Conservation (phyloP, 2,888 invertebrate species). For the Leucoma salicis region DNA sequence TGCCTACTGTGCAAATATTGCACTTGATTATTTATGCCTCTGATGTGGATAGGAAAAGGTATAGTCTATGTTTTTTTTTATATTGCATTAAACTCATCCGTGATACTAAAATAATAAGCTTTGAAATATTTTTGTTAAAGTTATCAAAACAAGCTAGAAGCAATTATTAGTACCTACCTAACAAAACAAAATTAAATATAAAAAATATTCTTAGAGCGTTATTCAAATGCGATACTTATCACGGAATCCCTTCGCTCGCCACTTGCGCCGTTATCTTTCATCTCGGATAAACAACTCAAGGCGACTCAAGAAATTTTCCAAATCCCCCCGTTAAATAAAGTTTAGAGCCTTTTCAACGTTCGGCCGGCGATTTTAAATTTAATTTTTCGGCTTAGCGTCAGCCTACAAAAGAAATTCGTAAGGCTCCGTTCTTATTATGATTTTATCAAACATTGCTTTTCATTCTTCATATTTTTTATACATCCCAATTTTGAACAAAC, state of each 20-base stretch:
- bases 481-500: no score
- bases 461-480: no score
- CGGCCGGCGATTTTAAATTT: slow-evolving; percentile 45
- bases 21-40: no score
- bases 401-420: slow-evolving; percentile 25
- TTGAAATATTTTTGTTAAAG: no score
- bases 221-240: slow-evolving; percentile 6
- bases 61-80: no score
- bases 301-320: slow-evolving; percentile 36
- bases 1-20: no score
- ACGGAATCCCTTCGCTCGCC: slow-evolving; percentile 23
- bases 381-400: slow-evolving; percentile 45
- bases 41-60: no score
- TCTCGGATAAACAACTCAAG: slow-evolving; percentile 51
- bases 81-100: no score
- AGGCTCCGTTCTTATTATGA: slow-evolving; percentile 28
- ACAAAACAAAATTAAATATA: not conserved
- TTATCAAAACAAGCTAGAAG: not conserved
- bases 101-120: no score
- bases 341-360: slow-evolving; percentile 45
- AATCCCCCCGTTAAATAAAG: slow-evolving; percentile 53
- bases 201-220: not conserved
- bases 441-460: no score
- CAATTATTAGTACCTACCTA: not conserved
- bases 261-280: slow-evolving; percentile 41